Conservation (phyloP, 1,140 invertebrate species). For the Drosophila mojavensis region DNA sequence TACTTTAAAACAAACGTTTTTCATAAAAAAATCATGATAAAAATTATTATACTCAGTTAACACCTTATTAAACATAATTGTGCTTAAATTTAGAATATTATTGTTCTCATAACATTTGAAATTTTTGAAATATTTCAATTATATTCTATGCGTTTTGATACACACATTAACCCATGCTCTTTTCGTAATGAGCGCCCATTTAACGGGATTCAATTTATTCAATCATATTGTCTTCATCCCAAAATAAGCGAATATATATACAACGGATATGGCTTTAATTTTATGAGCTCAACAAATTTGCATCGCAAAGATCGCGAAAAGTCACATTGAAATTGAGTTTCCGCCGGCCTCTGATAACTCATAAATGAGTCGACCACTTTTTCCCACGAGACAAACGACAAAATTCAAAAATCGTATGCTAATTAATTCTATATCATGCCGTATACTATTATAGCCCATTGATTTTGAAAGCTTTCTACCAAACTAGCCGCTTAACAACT, state of each 20-base stretch:
- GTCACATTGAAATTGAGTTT: conserved; percentile 39
- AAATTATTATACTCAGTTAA: too few relatives aligned
- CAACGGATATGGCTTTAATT: conserved; percentile 49
- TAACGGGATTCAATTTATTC: conserved; percentile 50
- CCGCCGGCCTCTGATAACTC: conserved; percentile 57
- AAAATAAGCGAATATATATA: conserved; percentile 46
- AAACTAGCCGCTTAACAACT: conserved; percentile 73
- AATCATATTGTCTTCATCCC: conserved; percentile 29
- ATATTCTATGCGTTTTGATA: too few relatives aligned
- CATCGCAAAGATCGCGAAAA: conserved; percentile 54
- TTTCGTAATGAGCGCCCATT: conserved; percentile 52
- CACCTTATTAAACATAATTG: too few relatives aligned
- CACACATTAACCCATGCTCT: conserved; percentile 25
- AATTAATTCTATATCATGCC: conserved; percentile 74
- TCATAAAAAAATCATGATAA: too few relatives aligned
- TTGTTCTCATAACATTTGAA: too few relatives aligned
- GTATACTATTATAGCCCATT: conserved; percentile 63
- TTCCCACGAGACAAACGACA: conserved; percentile 70
- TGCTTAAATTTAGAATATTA: too few relatives aligned
- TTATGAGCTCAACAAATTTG: conserved; percentile 47
- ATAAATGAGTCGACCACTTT: conserved; percentile 37
- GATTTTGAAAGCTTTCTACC: conserved; percentile 71
- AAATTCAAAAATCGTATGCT: conserved; percentile 67
- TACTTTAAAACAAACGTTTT: too few relatives aligned
- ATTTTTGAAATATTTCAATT: not conserved